These are phyloP conservation scores for Calyptommatus sinebrachiatus DNA, from an alignment of 2,113 vertebrate genomes.

Conservation along the genomic window DNA sequence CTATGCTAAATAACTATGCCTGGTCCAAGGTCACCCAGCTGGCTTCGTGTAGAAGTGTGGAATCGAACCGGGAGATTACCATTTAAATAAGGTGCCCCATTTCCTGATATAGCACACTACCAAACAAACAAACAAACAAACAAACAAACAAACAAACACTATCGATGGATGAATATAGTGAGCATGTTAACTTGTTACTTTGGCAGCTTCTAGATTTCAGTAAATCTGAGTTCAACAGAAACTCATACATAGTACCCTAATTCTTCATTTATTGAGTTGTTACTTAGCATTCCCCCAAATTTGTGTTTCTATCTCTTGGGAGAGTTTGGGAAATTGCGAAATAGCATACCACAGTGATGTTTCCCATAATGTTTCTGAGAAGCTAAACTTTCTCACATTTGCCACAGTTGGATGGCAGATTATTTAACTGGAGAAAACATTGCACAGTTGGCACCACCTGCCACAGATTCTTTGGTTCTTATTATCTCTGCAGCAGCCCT, in stretches of 20 bases:
- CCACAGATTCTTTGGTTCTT: conserved; percentile 34
- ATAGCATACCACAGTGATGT: neutral
- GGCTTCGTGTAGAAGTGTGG: too few species aligned
- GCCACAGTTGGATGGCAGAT: conserved; percentile 27
- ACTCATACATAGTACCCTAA: neutral
- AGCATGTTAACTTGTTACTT: too few species aligned
- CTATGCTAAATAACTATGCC: too few species aligned
- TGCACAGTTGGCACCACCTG: conserved; percentile 50
- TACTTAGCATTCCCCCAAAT: neutral
- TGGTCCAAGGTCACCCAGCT: too few species aligned
- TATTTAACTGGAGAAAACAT: conserved; percentile 30
- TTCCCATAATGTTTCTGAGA: neutral
- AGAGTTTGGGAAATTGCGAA: neutral
- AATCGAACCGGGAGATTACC: too few species aligned
- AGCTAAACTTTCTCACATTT: conserved; percentile 9
- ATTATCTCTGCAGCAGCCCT: conserved; percentile 49
- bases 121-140: too few species aligned
- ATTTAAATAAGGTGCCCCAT: too few species aligned
- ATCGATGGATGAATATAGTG: too few species aligned
- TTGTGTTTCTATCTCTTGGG: neutral
- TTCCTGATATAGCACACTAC: too few species aligned
- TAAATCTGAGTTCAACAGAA: too few species aligned
- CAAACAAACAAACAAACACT: too few species aligned
- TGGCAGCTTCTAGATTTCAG: too few species aligned
- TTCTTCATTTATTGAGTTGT: neutral